Base-by-base conservation (phyloP, 1,140 invertebrate species). In the Megalonaias nervosa region DNA sequence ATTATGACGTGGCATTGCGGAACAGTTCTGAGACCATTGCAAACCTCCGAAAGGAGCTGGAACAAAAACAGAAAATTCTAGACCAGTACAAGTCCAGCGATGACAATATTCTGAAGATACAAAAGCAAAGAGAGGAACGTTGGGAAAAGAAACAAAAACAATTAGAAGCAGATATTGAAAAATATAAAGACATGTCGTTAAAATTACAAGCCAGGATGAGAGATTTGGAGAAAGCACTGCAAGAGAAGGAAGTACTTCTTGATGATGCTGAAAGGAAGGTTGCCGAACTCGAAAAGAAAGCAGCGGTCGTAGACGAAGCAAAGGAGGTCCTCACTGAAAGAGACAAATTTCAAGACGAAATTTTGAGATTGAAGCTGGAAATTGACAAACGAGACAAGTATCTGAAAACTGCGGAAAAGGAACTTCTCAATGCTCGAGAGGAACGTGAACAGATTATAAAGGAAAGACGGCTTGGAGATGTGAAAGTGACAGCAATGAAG, bases 21-120 rank as follows among this genome's bases (percentile, higher is more conserved):
- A 67, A 56, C 26, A 75, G 71, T 59, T 74, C 71, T 17, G 77
- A 84, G 26, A 81, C 68, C 12, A 74, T 84, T 0, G 23, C 68
- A 6, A 67, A 72, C 56, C 56, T 82, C 19, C 68, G 81, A 26
- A 81, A 81, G 31, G 83, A 84, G 73, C n/a, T 84, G 19, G 68
- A 71, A 26, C 79, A 82, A 38, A 84, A 84, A 61, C 81, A 77
- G 55, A 75, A 82, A 9, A 66, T 81, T 16, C 74, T 82, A n/a
- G 38, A 75, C 17, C 79, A 84, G 55, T 84, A 84, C 72, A 77
- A 82, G 75, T 68, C 71, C 5, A 82, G 75, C 14, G 83, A 82
- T 61, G 60, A 76, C 31, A 79, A 76, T 13, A 68, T 84, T 64
- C 64, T 77, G 38, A 71, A 59, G 55, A 79, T 82, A 21, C 76